Base-by-base conservation (phyloP, 2,797 vertebrate species). In the Ctenopoma multispine region DNA sequence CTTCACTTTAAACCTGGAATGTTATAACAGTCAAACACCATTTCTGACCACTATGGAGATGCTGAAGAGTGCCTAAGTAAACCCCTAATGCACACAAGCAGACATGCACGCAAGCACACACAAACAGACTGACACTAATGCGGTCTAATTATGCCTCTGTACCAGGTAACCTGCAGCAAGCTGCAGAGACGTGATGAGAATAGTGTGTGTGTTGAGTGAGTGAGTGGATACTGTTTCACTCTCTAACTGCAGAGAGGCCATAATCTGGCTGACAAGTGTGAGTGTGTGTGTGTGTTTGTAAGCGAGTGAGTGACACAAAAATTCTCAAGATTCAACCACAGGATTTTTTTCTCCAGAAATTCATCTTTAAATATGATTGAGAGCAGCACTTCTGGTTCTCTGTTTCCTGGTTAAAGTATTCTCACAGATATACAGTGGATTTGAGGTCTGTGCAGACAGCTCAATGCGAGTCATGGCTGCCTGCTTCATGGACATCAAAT, bases 111-210 rank as follows among this genome's bases (percentile, higher is more conserved):
- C n/a, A n/a, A n/a, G 47, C 50, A 15, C n/a, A 27, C 48, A 9
- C 24, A 12, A 24, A 43, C 55, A 54, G 46, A 69, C 69, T 81
- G 81, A 89, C 67, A 77, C 74, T 88, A 87, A 91, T 91, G 60
- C 67, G 77, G 79, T 80, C 63, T 89, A 86, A 92, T 90, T 87
- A 88, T 71, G 75, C 62, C 60, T 64, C 49, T 44, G 71, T 49
- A 83, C 50, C 63, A 86, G 81, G 76, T 83, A 69, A 85, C 81
- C 84, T 63, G 72, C 77, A 86, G 80, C 65, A 69, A 60, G 54
- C 72, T 77, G 72, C 74, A 71, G 72, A 82, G 73, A 66, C 56
- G 63, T 85, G 81, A 89, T 77, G 78, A 69, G 75, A 86, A 77
- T 80, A 61, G 23, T 57, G 75, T 34, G 69, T 49, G 50, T 23